Conservation (phyloP, 2,888 invertebrate genomes). For the Saturnia pavonia region DNA sequence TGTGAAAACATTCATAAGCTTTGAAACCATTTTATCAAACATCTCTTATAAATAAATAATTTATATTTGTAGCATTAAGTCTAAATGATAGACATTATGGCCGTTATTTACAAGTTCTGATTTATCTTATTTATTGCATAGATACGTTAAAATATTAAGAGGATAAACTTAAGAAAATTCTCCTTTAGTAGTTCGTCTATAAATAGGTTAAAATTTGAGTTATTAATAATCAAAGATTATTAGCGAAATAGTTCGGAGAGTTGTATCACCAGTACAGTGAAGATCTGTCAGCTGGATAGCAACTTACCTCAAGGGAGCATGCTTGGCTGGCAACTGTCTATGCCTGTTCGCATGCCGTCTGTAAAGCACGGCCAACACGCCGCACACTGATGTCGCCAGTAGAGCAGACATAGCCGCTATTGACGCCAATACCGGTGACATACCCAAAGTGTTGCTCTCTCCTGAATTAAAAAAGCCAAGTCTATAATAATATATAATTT, state of each 20-base stretch:
- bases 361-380: slow-evolving; percentile 88
- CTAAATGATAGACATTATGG: not conserved
- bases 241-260: not conserved
- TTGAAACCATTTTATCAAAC: no score
- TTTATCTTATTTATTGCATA: not conserved
- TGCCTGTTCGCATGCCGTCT: slow-evolving; percentile 81
- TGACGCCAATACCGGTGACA: slow-evolving; percentile 89
- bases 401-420: slow-evolving; percentile 89
- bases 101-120: not conserved
- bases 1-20: no score
- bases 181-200: not conserved
- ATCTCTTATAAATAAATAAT: no score
- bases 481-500: not conserved
- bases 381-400: slow-evolving; percentile 88
- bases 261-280: not conserved
- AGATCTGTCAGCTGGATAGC: not conserved
- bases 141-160: not conserved
- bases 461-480: slow-evolving; percentile 66
- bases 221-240: not conserved
- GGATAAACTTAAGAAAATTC: not conserved
- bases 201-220: not conserved
- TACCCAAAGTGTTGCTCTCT: slow-evolving; percentile 83
- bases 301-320: slow-evolving; percentile 71
- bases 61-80: not conserved
- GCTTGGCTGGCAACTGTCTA: slow-evolving; percentile 73